Base-by-base conservation (phyloP, 1,140 invertebrate genomes). In the Leptinotarsa undecemlineata region DNA sequence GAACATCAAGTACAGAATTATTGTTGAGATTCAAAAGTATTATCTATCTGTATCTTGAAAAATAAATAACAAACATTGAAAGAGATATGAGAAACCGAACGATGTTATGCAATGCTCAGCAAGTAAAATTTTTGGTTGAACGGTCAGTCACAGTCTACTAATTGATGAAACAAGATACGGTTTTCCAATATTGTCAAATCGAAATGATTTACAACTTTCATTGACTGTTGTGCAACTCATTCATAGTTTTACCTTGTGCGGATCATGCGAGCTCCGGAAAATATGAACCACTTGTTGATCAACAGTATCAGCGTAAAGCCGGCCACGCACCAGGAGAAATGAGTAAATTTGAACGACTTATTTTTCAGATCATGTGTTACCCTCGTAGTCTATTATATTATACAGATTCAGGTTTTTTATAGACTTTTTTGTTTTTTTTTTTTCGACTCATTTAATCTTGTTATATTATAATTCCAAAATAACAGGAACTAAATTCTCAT, bases 211-310 rank as follows among this genome's bases (percentile, higher is more conserved):
- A 71, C 69, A 26, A 61, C 48, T 71, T 61, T 61, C 69, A 71
- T 71, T 71, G 69, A 71, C 26, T 60, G 57, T 71, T 61, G 69
- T 71, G 48, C 21, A 71, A 71, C 26, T 61, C 69, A 71, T 71
- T 71, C 69, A 71, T 71, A 17, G 69, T 61, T 71, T 69, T 57
- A 19, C 51, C 51, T 57, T 51, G 48, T 26, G 20, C 51, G 26
- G 69, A 20, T n/a, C 69, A 71, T 71, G 69, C 69, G 57, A 23
- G 33, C 14, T 71, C 17, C 33, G 51, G 21, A 60, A 71, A 71
- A 71, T 71, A 71, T 61, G 48, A 71, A 61, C 69, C 33, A 71
- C 20, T 48, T 71, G 57, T 61, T 71, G 33, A 42, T 61, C 42
- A 21, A 51, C 23, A 48, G 42, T 42, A 57, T 57, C 51, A 57